Percentiles rank a stretch among this genome's conserved stretches.
These are phyloP conservation scores for Gavia stellata DNA, from an alignment of 2,113 vertebrate species.

Conservation along the genomic window DNA sequence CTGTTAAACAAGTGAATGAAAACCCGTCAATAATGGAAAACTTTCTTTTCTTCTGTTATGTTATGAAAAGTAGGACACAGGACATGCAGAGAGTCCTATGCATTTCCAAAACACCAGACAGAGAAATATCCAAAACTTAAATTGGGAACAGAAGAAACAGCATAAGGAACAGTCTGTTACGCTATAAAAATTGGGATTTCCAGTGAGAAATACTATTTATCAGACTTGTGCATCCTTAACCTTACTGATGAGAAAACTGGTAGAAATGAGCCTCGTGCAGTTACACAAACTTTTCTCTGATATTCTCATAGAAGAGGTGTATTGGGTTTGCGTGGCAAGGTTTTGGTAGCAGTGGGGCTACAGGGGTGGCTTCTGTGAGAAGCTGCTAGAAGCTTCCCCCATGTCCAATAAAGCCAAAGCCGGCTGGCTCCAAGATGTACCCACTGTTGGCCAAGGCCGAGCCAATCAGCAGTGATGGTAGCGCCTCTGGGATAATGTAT, in stretches of 20 bases:
- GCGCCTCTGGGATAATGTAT: accelerated
- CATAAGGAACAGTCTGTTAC: neutral
- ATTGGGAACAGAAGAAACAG: neutral
- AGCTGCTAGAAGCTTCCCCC: neutral
- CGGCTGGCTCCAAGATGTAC: accelerated
- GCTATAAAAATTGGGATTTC: neutral
- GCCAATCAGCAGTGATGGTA: accelerated
- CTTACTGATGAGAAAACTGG: neutral
- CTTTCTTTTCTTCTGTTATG: neutral
- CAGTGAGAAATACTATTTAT: neutral
- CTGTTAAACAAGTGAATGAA: neutral
- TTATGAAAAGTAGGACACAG: neutral
- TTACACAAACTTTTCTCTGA: neutral
- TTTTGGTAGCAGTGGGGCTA: no score
- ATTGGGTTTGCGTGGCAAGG: neutral
- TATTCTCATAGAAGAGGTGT: neutral
- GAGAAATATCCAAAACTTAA: neutral
- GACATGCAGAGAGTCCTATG: neutral
- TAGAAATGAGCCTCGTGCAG: neutral
- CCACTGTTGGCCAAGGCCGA: accelerated
- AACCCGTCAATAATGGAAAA: neutral
- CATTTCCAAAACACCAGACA: neutral
- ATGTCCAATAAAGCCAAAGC: neutral
- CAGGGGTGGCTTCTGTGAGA: neutral
- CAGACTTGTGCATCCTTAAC: neutral